Conservation (phyloP, 2,113 vertebrate species). For the Myiozetetes cayanensis region DNA sequence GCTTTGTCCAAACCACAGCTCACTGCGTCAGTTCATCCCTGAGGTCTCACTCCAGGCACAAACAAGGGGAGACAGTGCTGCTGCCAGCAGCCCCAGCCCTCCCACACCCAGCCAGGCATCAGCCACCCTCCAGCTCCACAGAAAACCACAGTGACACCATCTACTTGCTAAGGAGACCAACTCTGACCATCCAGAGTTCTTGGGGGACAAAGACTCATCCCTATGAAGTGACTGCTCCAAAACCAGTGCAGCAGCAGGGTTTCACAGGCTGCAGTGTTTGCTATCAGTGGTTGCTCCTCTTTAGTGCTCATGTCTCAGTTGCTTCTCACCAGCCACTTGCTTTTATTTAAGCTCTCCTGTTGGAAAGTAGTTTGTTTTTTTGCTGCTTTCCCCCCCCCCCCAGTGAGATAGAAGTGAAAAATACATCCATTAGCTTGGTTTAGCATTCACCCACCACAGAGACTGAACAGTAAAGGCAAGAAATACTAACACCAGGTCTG, state of each 20-base stretch:
- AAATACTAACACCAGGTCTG: not conserved
- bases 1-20: not conserved
- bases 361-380: not conserved
- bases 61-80: fast-evolving
- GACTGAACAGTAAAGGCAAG: not conserved
- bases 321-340: not conserved
- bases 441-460: not conserved
- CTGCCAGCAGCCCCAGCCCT: fast-evolving
- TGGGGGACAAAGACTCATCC: not conserved
- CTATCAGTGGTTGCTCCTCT: not conserved
- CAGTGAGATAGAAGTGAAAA: not conserved
- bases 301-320: not conserved
- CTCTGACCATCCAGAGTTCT: fast-evolving
- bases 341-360: not conserved
- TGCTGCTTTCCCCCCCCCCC: fast-evolving
- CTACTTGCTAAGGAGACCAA: fast-evolving
- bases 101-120: not conserved
- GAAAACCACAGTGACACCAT: fast-evolving
- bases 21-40: not conserved
- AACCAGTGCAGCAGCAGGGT: not conserved
- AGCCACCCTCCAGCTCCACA: not conserved
- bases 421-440: not conserved
- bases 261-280: fast-evolving
- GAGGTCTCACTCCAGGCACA: too few species aligned
- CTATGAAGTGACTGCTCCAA: fast-evolving